These are phyloP conservation scores for Lasius fuliginosus DNA, from an alignment of 2,888 invertebrate genomes.

Conservation along the genomic window DNA sequence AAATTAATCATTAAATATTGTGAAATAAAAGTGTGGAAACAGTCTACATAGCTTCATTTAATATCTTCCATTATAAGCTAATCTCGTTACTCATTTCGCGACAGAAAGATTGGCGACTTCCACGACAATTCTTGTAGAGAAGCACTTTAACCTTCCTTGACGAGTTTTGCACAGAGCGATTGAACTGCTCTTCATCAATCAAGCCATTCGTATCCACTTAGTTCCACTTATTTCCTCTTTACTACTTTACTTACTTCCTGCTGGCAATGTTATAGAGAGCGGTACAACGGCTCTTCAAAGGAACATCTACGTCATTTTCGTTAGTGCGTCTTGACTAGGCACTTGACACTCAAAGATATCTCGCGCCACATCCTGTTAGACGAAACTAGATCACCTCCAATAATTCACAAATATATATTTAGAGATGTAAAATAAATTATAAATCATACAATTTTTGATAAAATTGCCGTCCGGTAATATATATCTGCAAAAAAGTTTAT, in stretches of 20 bases:
- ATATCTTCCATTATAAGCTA: not conserved
- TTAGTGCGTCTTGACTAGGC: slow-evolving; percentile 67
- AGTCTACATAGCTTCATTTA: slow-evolving; percentile 1
- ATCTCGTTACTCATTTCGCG: slow-evolving; percentile 39
- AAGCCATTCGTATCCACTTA: slow-evolving; percentile 49
- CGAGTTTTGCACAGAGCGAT: slow-evolving; percentile 26
- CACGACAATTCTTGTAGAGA: slow-evolving; percentile 14
- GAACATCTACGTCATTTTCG: slow-evolving; percentile 33
- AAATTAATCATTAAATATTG: not conserved
- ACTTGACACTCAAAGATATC: slow-evolving; percentile 76
- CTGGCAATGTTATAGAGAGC: slow-evolving; percentile 1
- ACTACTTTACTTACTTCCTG: slow-evolving; percentile 49
- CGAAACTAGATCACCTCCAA: not conserved
- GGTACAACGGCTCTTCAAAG: slow-evolving; percentile 34
- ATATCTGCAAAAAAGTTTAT: not conserved
- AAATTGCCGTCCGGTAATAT: not conserved
- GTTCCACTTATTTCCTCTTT: slow-evolving; percentile 41
- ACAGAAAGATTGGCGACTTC: slow-evolving; percentile 42
- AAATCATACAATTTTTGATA: not conserved
- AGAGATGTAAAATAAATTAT: slow-evolving; percentile 4
- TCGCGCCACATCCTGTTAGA: slow-evolving; percentile 63
- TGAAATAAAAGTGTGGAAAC: not conserved
- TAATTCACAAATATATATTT: slow-evolving; percentile 23
- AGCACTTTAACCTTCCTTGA: slow-evolving; percentile 18
- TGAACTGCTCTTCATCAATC: slow-evolving; percentile 51